A percentile compares a stretch with the other conserved stretches of the same genome.
These are phyloP conservation scores for Illadopsis cleaveri DNA, from an alignment of 2,113 vertebrate species.

Conservation along the genomic window DNA sequence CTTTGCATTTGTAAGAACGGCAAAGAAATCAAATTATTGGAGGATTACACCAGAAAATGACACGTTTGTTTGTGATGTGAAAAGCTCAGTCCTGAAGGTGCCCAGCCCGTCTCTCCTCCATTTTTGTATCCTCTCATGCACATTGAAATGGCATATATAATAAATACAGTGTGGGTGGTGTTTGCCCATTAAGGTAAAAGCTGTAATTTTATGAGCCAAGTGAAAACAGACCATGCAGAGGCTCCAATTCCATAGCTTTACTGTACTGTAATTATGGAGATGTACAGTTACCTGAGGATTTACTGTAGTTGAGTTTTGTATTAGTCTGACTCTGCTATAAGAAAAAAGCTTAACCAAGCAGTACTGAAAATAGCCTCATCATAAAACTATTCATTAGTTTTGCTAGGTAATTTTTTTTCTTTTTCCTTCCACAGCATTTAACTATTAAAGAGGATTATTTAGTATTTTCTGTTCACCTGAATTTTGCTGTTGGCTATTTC, in stretches of 20 bases:
- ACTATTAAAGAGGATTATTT: not conserved
- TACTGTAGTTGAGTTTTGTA: not conserved
- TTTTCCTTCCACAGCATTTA: not conserved
- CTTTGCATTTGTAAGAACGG: not conserved
- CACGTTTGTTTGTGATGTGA: not conserved
- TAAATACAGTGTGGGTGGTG: not conserved
- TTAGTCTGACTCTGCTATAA: not conserved
- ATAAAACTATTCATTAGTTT: not conserved
- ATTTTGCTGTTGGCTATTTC: not conserved
- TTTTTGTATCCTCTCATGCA: not conserved
- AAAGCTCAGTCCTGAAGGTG: not conserved
- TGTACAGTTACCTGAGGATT: not conserved
- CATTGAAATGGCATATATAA: not conserved
- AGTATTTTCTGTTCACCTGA: not conserved
- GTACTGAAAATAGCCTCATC: not conserved
- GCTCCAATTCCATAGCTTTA: not conserved
- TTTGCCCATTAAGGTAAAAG: not conserved
- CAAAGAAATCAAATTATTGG: not conserved
- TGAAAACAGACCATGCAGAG: not conserved
- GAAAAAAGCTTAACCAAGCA: not conserved
- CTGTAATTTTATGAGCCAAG: not conserved
- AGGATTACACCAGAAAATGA: not conserved
- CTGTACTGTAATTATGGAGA: not conserved
- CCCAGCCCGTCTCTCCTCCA: not conserved
- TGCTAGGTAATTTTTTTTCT: not conserved